phyloP scores from a whole-genome alignment of 2,888 invertebrate genomes.

The Thymelicus lineola region DNA sequence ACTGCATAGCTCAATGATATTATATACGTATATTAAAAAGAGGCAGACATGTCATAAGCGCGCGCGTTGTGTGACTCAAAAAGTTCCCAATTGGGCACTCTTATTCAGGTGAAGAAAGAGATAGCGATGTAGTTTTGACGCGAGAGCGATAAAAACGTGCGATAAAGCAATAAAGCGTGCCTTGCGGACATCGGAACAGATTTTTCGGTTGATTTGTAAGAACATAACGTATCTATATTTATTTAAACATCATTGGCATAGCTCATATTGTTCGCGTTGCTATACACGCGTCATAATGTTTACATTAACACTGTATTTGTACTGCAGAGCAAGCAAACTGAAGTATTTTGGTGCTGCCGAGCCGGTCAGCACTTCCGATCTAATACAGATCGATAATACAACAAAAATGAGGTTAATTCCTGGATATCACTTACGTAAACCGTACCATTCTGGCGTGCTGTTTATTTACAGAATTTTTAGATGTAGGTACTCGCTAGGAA shows the following conservation, averaged over 20 bases:
- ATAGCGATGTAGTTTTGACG: no score
- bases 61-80: no score
- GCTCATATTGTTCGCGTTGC: slow-evolving; percentile 15
- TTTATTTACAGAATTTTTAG: slow-evolving; percentile 52
- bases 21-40: no score
- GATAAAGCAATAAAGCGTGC: no score
- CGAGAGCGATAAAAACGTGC: no score
- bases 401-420: slow-evolving; percentile 78
- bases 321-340: slow-evolving; percentile 52
- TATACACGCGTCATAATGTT: slow-evolving; percentile 43
- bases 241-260: no score
- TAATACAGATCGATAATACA: slow-evolving; percentile 64
- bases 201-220: no score
- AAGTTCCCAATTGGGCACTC: no score
- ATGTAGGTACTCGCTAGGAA: slow-evolving; percentile 48
- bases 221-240: no score
- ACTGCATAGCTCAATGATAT: slow-evolving; percentile 16
- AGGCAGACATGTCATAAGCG: no score
- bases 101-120: no score
- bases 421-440: slow-evolving; percentile 67
- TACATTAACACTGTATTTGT: slow-evolving; percentile 52
- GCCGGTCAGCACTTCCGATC: slow-evolving; percentile 51
- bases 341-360: slow-evolving; percentile 52
- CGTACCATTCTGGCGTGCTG: slow-evolving; percentile 47
- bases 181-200: no score